Evolutionary conservation across 2,113 vertebrate genomes (phyloP), one percentile per base, ranked within the genome.

Genomic region (Pomatorhinus ruficollis): DNA sequence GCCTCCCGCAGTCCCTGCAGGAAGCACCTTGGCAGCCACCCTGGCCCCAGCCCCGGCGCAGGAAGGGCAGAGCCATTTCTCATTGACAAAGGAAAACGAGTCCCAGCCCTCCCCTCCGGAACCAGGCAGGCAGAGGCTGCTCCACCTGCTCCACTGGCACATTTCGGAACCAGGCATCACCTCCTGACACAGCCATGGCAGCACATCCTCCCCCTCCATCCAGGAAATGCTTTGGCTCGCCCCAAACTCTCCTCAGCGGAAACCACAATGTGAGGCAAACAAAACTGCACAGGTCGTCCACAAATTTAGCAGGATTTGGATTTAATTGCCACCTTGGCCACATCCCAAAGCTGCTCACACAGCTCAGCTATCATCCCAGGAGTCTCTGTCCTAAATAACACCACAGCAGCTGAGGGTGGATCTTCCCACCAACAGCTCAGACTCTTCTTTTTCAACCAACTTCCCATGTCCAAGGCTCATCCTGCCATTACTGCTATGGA

Each of bases 31-130:
- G 96, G 97, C 98, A 97, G 72, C 40, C 11, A 37, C 65, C 83
- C 90, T 9, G 24, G 81, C 93, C 92, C 83, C 86, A 90, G 91
- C 83, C 70, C 42, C 35, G 6, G 82, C 6, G 10, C 92, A 97
- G 93, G 97, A 95, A 96, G 95, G 96, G 94, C 79, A 90, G 89
- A 95, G 79, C 87, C 75, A 78, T 59, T 94, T 61, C 87, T 95
- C 95, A 95, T 63, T 84, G 89, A 95, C 95, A 97, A 93, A 97
- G 94, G 91, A 93, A 97, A 97, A 95, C 93, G 90, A 83, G 87
- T 40, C 52, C 66, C 92, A 68, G 94, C 84, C 39, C 33, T 77
- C 65, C 2, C 4, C 40, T 87, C 87, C 15, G 5, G 57, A 61
- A 89, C 92, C 75, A 33, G 83, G 53, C 14, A 2, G 61, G 76